Evolutionary conservation across 2,888 invertebrate species (phyloP), one percentile per base, ranked within the genome.

Genomic region (Ochlodes sylvanus): DNA sequence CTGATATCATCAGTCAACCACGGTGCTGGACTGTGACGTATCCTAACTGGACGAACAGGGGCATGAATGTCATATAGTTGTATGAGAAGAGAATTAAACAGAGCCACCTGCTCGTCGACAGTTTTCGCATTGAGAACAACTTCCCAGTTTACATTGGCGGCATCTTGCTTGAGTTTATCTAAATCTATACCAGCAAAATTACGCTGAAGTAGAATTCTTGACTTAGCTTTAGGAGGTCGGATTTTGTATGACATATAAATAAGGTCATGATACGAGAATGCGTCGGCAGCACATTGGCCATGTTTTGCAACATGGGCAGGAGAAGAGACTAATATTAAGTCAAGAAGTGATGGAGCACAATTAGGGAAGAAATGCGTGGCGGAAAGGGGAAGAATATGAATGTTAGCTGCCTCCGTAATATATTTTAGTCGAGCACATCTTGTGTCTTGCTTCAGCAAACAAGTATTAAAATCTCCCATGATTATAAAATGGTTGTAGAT

Each of bases 391-490:
- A 56, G 56, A 9, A 38, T 15, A 34, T 56, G 32, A 14, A 56
- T n/a, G 38, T 56, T 56, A 3, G 17, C 56, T 17, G 56, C 56
- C 17, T 56, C 56, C 1, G 15, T 34, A n/a, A 38, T 15, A 17
- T 15, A 34, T 17, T 56, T 56, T 7, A 56, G 34, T 9, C 55
- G 34, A n/a, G n/a, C 7, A 32, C 12, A 34, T 56, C 55, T 56
- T 2, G 9, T 34, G 15, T 56, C 55, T 15, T 32, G 32, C 9
- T 34, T 56, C 7, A 56, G 15, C n/a, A 56, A 34, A n/a, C 55
- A 56, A 1, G 55, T 56, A 14, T 56, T 56, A 34, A 56, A 56
- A 34, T 56, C 55, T 15, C 55, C 55, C 55, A 34, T 56, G n/a
- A 56, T 34, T 34, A 56, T 32, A 56, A 17, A 2, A 56, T 56